These are phyloP conservation scores for Eulemur rufifrons DNA, from an alignment of 2,113 vertebrate genomes.

Conservation along the genomic window DNA sequence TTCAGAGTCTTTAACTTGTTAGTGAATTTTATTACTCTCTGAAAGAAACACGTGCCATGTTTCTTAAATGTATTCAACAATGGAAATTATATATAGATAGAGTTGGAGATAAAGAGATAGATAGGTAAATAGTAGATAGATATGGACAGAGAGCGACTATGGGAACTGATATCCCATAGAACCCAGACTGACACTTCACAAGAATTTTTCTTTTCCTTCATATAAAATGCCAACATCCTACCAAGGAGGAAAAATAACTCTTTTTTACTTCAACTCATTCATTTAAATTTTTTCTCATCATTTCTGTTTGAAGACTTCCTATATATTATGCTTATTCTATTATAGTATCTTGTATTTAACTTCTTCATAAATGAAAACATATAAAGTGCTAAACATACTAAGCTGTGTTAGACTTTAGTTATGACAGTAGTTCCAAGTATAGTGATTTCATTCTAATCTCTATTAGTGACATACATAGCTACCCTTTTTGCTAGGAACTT, in stretches of 20 bases:
- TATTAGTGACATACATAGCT: not conserved
- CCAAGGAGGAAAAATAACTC: not conserved
- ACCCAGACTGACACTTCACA: not conserved
- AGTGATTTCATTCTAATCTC: not conserved
- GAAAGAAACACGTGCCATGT: not conserved
- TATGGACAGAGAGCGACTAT: not conserved
- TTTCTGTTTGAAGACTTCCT: not conserved
- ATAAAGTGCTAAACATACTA: not conserved
- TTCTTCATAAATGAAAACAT: not conserved
- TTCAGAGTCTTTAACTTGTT: not conserved
- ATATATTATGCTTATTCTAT: not conserved
- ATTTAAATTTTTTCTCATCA: not conserved
- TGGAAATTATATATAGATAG: not conserved
- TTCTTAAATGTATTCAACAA: constrained; percentile 1
- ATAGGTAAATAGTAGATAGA: not conserved
- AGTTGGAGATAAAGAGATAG: not conserved
- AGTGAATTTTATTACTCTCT: not conserved
- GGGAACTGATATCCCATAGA: not conserved
- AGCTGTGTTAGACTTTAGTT: not conserved
- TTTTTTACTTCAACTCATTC: not conserved
- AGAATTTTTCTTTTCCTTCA: not conserved
- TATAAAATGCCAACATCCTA: not conserved
- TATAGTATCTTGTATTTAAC: not conserved
- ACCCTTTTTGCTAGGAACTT: not conserved
- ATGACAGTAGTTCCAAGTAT: not conserved